Base-by-base conservation (phyloP, 2,113 vertebrate species). In the Speoplatyrhinus poulsoni region DNA sequence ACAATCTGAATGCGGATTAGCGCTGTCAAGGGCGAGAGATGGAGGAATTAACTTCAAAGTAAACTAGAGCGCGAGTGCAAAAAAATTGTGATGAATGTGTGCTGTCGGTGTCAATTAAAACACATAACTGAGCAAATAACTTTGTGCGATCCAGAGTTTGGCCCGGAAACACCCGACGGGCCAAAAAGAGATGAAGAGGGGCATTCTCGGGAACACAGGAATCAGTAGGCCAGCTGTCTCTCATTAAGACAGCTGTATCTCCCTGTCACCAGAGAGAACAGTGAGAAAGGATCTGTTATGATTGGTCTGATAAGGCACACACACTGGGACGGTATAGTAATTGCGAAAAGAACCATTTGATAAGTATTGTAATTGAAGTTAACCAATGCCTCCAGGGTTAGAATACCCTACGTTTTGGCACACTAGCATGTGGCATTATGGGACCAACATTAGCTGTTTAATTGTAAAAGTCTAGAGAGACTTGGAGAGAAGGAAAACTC, bases 211-310 rank as follows among this genome's bases (percentile, higher is more conserved):
- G 36, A 80, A 86, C 80, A 70, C 73, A 76, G 49, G 82, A 76
- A 78, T 81, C 54, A 80, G 68, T 70, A 70, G 84, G 82, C 88
- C 90, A 92, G 90, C 89, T 92, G 92, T 89, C 89, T 93, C 89
- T 92, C 90, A 92, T 93, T 93, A 93, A 83, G 67, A 75, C 79
- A 83, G 84, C 87, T 91, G 87, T 89, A 89, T 93, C 88, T 88
- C 89, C 75, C 76, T 81, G 88, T 92, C 91, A 92, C 89, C 85
- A 78, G 79, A 85, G 92, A 91, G 82, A 88, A 77, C 89, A 89
- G 88, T 82, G 81, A 79, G 85, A 87, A 85, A 88, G 88, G 90
- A 92, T 92, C 90, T 90, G 84, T 88, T 86, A 75, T 89, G 92
- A 93, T 92, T 89, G 83, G 88, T 83, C 86, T 86, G 89, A 91